Evolutionary conservation across 2,888 invertebrate genomes (phyloP).

Genomic region (Euproctis similis): DNA sequence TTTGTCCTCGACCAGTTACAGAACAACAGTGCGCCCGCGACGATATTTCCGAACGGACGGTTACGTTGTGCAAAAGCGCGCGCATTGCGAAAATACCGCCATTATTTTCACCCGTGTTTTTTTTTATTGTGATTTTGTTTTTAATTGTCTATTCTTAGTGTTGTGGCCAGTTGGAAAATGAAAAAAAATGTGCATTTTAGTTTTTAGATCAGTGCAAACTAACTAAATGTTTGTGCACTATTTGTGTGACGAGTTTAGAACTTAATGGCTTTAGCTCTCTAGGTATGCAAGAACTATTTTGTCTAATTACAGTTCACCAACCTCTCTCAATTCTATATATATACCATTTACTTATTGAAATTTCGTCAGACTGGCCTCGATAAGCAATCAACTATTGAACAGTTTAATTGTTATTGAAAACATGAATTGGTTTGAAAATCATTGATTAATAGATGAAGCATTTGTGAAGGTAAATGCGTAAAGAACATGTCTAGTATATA

Average conservation of each 20-base stretch:
- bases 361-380: too few species aligned
- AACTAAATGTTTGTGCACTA: constrained; percentile 32
- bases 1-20: constrained; percentile 8
- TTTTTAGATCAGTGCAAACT: too few species aligned
- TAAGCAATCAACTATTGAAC: too few species aligned
- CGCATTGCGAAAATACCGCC: constrained; percentile 42
- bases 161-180: too few species aligned
- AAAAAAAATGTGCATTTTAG: constrained; percentile 22
- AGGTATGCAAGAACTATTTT: constrained; percentile 23
- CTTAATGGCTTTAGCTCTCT: constrained; percentile 27
- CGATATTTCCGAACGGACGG: constrained; percentile 59
- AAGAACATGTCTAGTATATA: too few species aligned
- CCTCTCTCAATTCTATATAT: constrained; percentile 15
- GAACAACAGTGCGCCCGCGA: constrained; percentile 49
- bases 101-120: constrained; percentile 12
- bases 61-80: constrained; percentile 38
- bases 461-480: too few species aligned
- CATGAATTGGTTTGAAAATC: too few species aligned
- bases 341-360: too few species aligned
- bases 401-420: too few species aligned
- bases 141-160: constrained; percentile 4
- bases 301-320: constrained; percentile 38
- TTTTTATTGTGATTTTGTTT: constrained; percentile 25
- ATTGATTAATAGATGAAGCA: too few species aligned
- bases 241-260: constrained; percentile 26